A percentile compares a stretch with the other conserved stretches of the same genome.
These are phyloP conservation scores for Benitochromis conjunctus DNA, from an alignment of 2,113 vertebrate genomes.

Conservation along the genomic window DNA sequence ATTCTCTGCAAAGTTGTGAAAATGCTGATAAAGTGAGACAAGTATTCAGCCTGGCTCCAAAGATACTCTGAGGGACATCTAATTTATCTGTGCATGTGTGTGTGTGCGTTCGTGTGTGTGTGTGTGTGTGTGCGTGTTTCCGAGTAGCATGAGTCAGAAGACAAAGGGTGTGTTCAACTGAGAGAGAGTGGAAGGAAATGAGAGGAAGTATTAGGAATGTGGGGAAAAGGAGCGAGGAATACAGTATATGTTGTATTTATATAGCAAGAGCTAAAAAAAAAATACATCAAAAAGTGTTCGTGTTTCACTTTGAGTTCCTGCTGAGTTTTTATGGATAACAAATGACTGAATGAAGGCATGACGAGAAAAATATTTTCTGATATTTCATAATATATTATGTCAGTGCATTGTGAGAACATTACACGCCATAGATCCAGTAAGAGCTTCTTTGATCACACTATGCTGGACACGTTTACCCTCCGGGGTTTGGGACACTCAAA, in stretches of 20 bases:
- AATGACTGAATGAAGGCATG: neutral
- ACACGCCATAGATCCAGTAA: neutral
- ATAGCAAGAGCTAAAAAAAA: neutral
- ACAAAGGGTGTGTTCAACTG: conserved; percentile 42
- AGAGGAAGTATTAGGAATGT: conserved; percentile 19
- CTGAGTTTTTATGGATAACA: neutral
- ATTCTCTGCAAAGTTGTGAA: conserved; percentile 15
- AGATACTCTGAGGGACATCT: neutral
- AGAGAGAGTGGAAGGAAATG: conserved; percentile 2
- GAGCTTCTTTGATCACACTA: neutral
- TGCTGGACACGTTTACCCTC: neutral
- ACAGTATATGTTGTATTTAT: neutral
- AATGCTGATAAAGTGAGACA: neutral
- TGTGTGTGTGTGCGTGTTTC: conserved; percentile 1
- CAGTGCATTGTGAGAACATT: neutral
- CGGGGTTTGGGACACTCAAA: neutral
- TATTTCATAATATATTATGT: neutral
- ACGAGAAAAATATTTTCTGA: neutral
- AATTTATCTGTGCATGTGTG: neutral
- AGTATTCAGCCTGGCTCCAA: neutral
- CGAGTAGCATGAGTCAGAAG: conserved; percentile 21
- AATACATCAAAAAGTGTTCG: neutral
- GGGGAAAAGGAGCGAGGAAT: neutral
- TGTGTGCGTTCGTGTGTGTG: neutral
- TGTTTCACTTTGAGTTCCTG: neutral